Percentiles rank a stretch among this genome's conserved stretches.
These are phyloP conservation scores for Poicephalus meyeri DNA, from an alignment of 2,113 vertebrate genomes.

Conservation along the genomic window DNA sequence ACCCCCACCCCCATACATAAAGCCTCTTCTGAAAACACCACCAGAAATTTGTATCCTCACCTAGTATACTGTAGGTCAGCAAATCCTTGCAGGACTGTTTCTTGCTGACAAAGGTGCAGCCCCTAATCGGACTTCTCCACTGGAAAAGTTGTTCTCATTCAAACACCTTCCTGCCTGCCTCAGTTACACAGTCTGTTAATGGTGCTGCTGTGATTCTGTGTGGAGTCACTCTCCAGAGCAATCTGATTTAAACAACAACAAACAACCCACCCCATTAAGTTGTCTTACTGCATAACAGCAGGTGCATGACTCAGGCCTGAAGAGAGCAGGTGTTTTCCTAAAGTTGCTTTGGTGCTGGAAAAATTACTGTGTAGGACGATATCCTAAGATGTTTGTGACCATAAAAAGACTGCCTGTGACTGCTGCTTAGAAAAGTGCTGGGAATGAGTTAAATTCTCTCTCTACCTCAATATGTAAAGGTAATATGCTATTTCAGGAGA, in stretches of 20 bases:
- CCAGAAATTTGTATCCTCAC: rapidly evolving
- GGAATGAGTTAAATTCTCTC: background rate
- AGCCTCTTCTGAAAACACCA: background rate
- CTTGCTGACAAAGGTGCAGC: background rate
- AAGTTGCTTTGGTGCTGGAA: background rate
- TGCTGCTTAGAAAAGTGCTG: background rate
- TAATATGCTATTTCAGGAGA: background rate
- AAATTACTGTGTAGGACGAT: background rate
- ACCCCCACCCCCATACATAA: background rate
- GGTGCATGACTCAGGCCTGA: background rate
- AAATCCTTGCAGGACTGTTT: background rate
- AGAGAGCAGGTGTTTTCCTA: background rate
- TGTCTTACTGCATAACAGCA: background rate
- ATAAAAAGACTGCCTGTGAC: background rate
- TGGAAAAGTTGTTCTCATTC: background rate
- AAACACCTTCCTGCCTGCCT: background rate
- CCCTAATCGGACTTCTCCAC: background rate
- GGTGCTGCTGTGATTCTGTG: rapidly evolving
- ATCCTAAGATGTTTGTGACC: background rate
- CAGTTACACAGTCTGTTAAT: rapidly evolving
- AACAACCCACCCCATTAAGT: background rate
- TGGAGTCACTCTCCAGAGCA: background rate
- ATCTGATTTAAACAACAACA: background rate
- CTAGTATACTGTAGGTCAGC: background rate
- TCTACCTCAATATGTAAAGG: background rate